These are phyloP conservation scores for Ciconia maguari DNA, from an alignment of 2,113 vertebrate species.

Conservation along the genomic window DNA sequence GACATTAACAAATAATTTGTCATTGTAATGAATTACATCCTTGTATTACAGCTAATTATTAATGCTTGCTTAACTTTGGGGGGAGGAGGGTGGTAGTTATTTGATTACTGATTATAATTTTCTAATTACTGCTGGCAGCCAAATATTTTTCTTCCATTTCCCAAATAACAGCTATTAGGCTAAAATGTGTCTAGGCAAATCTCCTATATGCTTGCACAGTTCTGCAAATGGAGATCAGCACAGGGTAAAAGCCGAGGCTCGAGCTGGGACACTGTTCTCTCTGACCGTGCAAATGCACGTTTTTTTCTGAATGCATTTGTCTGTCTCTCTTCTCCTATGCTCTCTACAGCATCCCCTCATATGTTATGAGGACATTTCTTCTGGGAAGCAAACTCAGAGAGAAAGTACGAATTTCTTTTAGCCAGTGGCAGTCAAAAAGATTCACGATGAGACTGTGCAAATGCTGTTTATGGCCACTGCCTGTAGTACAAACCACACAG, in stretches of 20 bases:
- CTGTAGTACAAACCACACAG: not conserved
- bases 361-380: not conserved
- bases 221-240: not conserved
- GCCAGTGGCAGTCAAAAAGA: not conserved
- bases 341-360: not conserved
- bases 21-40: constrained; percentile 34
- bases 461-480: not conserved
- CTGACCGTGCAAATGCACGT: not conserved
- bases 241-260: not conserved
- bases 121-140: constrained; percentile 4
- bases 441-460: not conserved
- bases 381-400: not conserved
- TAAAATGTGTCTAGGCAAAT: constrained; percentile 6
- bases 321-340: not conserved
- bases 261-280: not conserved
- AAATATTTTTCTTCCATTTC: constrained; percentile 45
- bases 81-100: not conserved
- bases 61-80: constrained; percentile 25
- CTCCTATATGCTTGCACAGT: not conserved
- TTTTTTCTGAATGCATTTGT: not conserved
- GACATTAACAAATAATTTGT: constrained; percentile 46
- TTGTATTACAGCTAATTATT: constrained; percentile 33
- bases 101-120: constrained; percentile 49
- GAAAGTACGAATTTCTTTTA: not conserved
- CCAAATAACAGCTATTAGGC: constrained; percentile 14